Percentiles rank a stretch among this genome's conserved stretches.
Conservation (phyloP, 1,140 invertebrate species). For the Oreohelix idahoensis region DNA sequence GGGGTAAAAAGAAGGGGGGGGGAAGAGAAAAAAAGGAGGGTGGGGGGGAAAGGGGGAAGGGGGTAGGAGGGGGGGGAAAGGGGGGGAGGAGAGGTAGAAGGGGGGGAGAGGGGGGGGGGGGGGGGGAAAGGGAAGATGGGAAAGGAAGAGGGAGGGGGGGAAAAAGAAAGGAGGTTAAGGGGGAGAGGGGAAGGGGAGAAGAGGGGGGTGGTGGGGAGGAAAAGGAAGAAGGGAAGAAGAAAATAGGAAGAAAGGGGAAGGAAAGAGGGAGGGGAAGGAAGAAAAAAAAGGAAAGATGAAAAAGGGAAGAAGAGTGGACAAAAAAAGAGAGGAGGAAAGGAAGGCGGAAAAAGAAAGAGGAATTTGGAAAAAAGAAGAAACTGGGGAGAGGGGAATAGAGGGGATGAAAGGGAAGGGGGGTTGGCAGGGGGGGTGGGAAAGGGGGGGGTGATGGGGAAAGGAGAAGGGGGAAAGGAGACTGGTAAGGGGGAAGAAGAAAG, state of each 20-base stretch:
- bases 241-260: background rate
- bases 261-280: background rate
- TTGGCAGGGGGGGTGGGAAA: no score
- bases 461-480: no score
- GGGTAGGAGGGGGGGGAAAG: background rate
- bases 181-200: background rate
- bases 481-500: no score
- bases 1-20: no score
- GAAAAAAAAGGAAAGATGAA: background rate
- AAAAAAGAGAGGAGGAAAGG: background rate
- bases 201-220: background rate
- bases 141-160: constrained; percentile 2
- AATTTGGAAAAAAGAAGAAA: no score
- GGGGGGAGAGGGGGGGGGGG: background rate
- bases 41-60: background rate
- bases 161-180: constrained; percentile 7
- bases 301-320: background rate
- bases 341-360: constrained; percentile 1
- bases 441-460: no score
- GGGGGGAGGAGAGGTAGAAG: background rate
- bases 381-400: no score
- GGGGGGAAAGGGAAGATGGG: background rate
- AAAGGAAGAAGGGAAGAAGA: constrained; percentile 11
- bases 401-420: no score
- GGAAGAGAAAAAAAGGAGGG: background rate